These are phyloP conservation scores for Aphidius ervi DNA, from an alignment of 1,140 invertebrate species.

Conservation along the genomic window DNA sequence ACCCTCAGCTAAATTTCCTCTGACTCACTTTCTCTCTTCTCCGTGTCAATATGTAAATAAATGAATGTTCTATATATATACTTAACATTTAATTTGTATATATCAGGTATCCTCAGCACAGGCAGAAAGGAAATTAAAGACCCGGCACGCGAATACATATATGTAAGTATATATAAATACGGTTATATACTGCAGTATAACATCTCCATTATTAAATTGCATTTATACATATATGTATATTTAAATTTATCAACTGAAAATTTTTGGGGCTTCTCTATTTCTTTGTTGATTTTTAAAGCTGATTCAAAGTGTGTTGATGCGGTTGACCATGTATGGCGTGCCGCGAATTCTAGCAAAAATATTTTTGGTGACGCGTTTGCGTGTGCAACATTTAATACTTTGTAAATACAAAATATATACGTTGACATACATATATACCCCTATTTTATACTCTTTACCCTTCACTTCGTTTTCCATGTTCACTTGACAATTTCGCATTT, in stretches of 20 bases:
- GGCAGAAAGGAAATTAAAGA: neutral
- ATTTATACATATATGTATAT: no score
- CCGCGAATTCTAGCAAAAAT: conserved; percentile 17
- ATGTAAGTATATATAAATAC: no score
- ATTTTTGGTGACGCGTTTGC: conserved; percentile 2
- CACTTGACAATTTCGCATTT: conserved; percentile 14
- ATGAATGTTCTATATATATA: no score
- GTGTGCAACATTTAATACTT: neutral
- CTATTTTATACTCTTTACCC: neutral
- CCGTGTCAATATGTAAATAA: no score
- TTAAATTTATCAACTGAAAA: no score
- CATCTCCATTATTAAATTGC: no score
- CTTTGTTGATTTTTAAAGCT: neutral
- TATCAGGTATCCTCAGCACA: no score
- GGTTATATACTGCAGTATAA: no score
- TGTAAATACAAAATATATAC: no score
- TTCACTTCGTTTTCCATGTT: conserved; percentile 4
- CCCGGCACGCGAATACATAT: conserved; percentile 14
- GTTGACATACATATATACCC: neutral
- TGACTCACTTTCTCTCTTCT: no score
- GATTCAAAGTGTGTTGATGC: conserved; percentile 7
- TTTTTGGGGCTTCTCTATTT: neutral
- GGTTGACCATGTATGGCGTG: conserved; percentile 16
- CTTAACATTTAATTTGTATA: no score
- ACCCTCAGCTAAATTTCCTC: neutral